A percentile compares a stretch with the other conserved stretches of the same genome.
Conservation (phyloP, 1,140 invertebrate species). For the Trichonephila inaurata region DNA sequence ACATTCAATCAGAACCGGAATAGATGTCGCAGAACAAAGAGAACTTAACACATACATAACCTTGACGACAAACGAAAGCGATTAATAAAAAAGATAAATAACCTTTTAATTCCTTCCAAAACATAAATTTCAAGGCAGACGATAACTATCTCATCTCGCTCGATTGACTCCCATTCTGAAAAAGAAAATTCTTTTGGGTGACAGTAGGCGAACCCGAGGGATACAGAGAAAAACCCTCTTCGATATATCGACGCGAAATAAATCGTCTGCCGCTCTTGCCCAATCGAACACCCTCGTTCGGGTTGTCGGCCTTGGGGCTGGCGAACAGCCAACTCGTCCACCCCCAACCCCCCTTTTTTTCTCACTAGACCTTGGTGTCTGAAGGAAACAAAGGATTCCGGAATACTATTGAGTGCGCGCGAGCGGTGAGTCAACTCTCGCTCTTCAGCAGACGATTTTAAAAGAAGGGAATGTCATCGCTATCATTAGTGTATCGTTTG, state of each 20-base stretch:
- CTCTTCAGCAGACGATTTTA: not conserved
- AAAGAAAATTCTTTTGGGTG: not conserved
- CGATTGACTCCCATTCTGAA: not conserved
- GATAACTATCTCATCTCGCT: conserved; percentile 4
- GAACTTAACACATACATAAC: not conserved
- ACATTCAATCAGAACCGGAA: not conserved
- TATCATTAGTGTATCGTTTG: conserved; percentile 46
- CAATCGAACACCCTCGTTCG: conserved; percentile 35
- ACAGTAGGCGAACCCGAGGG: not conserved
- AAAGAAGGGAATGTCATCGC: conserved; percentile 45
- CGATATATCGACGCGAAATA: conserved; percentile 10
- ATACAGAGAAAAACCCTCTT: not conserved
- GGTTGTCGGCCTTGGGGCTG: conserved; percentile 54
- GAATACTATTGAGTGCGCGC: not conserved
- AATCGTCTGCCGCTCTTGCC: conserved; percentile 32
- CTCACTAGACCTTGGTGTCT: conserved; percentile 26
- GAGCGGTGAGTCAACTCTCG: conserved; percentile 28
- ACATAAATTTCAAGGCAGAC: not conserved
- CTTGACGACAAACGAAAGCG: not conserved
- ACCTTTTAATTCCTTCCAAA: not conserved
- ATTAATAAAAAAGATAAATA: not conserved
- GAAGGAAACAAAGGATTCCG: conserved; percentile 44
- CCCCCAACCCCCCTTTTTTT: not conserved
- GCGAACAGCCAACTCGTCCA: conserved; percentile 13
- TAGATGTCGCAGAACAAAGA: not conserved